These are phyloP conservation scores for Telenomus remus DNA, from an alignment of 1,140 invertebrate genomes.

Conservation along the genomic window DNA sequence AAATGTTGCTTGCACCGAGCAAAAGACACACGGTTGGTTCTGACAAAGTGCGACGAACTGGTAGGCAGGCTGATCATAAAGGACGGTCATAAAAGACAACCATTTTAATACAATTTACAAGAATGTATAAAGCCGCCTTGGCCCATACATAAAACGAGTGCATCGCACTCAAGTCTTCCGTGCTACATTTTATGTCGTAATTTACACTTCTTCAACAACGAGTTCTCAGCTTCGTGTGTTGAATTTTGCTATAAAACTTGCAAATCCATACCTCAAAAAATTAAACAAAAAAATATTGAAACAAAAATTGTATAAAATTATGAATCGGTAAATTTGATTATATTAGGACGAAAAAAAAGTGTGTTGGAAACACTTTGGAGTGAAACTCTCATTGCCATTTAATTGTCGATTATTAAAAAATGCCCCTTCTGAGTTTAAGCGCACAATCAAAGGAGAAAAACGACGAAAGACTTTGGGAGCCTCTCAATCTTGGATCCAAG, in stretches of 20 bases:
- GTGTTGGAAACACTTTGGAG: not conserved
- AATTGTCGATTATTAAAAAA: conserved; percentile 75
- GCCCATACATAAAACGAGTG: conserved; percentile 47
- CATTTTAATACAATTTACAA: conserved; percentile 77
- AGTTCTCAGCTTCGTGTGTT: conserved; percentile 16
- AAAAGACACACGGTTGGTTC: conserved; percentile 4
- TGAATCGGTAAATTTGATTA: not conserved
- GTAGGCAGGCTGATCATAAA: conserved; percentile 71
- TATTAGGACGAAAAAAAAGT: not conserved
- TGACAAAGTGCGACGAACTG: conserved; percentile 40
- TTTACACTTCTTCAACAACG: conserved; percentile 39
- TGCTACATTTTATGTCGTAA: conserved; percentile 41
- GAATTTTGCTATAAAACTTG: conserved; percentile 26
- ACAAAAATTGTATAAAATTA: not conserved
- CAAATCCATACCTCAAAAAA: not conserved
- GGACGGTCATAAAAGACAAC: conserved; percentile 73
- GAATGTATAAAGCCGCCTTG: conserved; percentile 68
- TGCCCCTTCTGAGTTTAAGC: conserved; percentile 38
- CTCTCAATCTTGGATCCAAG: conserved; percentile 57
- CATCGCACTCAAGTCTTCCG: conserved; percentile 32
- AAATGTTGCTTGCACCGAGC: conserved; percentile 14
- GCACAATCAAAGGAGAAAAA: conserved; percentile 59
- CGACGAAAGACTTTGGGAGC: conserved; percentile 39
- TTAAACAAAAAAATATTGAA: not conserved
- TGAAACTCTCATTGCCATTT: conserved; percentile 41